Evolutionary conservation across 2,888 invertebrate species (phyloP).

Genomic region (Leptarthrus brevirostris): DNA sequence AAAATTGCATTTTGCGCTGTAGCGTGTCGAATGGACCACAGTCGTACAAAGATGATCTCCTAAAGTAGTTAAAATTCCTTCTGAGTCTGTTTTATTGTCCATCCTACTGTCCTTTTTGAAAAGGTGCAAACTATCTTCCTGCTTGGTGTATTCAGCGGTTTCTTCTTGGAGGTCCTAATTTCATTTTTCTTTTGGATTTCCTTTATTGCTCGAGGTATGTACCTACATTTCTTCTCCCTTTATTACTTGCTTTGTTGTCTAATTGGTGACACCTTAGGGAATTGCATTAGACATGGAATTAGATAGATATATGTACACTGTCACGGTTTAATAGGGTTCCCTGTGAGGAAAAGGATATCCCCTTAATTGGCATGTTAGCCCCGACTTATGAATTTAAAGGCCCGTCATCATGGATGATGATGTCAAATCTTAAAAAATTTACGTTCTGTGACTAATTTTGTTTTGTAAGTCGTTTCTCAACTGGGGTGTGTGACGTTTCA

Average conservation of each 20-base stretch:
- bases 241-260: conserved; percentile 57
- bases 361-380: conserved; percentile 41
- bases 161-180: conserved; percentile 47
- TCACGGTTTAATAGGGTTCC: conserved; percentile 45
- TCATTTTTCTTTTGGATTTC: neutral
- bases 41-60: conserved; percentile 21
- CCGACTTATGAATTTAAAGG: conserved; percentile 42
- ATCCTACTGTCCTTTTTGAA: conserved; percentile 45
- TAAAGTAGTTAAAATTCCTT: conserved; percentile 47
- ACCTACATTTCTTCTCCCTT: neutral
- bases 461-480: conserved; percentile 6
- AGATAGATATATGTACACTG: conserved; percentile 46
- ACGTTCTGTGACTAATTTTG: conserved; percentile 50
- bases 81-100: conserved; percentile 35
- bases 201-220: neutral
- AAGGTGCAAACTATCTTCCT: conserved; percentile 32
- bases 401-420: conserved; percentile 52
- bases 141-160: conserved; percentile 21
- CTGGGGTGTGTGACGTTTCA: conserved; percentile 25
- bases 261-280: conserved; percentile 63
- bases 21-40: conserved; percentile 22
- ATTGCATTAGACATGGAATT: conserved; percentile 46
- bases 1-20: conserved; percentile 19
- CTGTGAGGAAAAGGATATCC: conserved; percentile 33
- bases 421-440: conserved; percentile 52